Evolutionary conservation across 2,113 vertebrate species (phyloP).

Genomic region (Procavia capensis): DNA sequence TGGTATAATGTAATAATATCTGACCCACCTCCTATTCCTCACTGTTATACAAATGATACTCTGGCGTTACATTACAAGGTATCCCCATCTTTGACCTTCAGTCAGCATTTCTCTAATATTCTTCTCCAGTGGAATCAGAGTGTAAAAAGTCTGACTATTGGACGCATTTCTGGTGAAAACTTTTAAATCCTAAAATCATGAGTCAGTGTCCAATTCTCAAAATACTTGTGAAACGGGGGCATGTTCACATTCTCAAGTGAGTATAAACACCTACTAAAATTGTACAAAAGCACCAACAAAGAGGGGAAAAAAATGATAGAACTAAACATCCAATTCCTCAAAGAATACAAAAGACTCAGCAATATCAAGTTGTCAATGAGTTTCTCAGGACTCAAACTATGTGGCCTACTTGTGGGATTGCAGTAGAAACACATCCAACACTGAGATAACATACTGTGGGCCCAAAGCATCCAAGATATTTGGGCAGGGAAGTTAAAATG

Average conservation of each 20-base stretch:
- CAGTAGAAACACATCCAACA: neutral
- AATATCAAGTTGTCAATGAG: neutral
- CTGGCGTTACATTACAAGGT: neutral
- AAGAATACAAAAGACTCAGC: neutral
- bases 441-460: rapidly evolving
- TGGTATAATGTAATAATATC: neutral
- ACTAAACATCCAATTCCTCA: neutral
- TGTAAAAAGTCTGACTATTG: neutral
- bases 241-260: too few species aligned
- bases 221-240: neutral
- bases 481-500: neutral
- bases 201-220: constrained; percentile 1
- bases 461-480: neutral
- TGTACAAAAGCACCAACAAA: neutral
- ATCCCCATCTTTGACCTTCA: neutral
- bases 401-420: neutral
- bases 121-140: neutral
- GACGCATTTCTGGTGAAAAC: constrained; percentile 22
- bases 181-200: neutral
- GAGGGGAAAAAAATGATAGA: neutral
- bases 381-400: neutral
- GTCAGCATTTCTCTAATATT: neutral
- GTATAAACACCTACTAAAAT: neutral
- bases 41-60: neutral
- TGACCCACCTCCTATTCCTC: neutral